A percentile compares a stretch with the other conserved stretches of the same genome.
These are phyloP conservation scores for Podiceps cristatus DNA, from an alignment of 2,113 vertebrate genomes.

Conservation along the genomic window DNA sequence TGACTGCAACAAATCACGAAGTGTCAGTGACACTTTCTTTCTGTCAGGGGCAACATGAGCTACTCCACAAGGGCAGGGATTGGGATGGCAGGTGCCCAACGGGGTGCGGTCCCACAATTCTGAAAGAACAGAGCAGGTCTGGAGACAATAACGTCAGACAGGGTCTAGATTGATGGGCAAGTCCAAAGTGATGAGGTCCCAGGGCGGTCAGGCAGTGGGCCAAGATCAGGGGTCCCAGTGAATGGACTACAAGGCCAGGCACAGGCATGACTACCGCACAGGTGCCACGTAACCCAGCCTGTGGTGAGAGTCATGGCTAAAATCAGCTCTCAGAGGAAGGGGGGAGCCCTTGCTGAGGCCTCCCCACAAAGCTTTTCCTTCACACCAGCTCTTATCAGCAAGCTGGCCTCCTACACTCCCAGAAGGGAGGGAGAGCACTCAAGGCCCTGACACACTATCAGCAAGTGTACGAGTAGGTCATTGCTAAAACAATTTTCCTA, in stretches of 20 bases:
- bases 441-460: neutral
- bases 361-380: neutral
- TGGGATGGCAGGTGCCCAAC: accelerated
- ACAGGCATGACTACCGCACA: neutral
- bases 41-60: neutral
- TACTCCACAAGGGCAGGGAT: neutral
- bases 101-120: neutral
- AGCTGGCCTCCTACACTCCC: neutral
- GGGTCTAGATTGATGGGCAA: neutral
- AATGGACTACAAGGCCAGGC: neutral
- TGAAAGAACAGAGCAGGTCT: neutral
- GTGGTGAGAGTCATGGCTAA: neutral
- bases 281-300: accelerated
- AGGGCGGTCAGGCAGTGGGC: neutral
- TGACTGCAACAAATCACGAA: neutral
- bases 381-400: neutral
- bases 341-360: neutral
- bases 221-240: neutral
- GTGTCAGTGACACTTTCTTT: neutral
- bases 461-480: neutral
- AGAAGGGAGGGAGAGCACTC: neutral
- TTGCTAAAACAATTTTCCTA: neutral
- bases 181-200: neutral
- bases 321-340: neutral
- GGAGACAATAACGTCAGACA: neutral